A percentile compares a stretch with the other conserved stretches of the same genome.
phyloP scores from a whole-genome alignment of 2,113 vertebrate species.

The Electrona antarctica region DNA sequence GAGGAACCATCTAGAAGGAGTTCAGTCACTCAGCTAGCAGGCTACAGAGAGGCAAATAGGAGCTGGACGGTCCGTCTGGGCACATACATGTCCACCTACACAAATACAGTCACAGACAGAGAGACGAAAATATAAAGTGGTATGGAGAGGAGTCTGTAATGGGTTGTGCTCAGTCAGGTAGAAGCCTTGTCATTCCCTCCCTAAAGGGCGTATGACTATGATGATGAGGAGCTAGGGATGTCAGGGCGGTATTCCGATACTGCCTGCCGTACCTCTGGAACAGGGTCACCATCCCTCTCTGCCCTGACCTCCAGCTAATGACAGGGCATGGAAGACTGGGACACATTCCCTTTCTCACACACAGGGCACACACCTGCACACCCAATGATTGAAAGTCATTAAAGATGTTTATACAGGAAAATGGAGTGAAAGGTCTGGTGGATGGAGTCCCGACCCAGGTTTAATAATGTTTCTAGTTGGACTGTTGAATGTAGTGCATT shows the following conservation, averaged over 20 bases:
- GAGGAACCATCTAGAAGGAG: slow-evolving; percentile 52
- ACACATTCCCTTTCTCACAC: background rate
- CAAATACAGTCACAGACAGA: background rate
- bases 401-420: background rate
- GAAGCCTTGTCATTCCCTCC: slow-evolving; percentile 9
- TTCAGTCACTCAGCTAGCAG: slow-evolving; percentile 17
- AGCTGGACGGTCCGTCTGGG: slow-evolving; percentile 39
- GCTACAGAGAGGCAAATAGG: slow-evolving; percentile 20
- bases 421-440: background rate
- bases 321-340: background rate
- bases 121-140: background rate
- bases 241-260: background rate
- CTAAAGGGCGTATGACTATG: slow-evolving; percentile 15
- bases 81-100: slow-evolving; percentile 8
- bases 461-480: no score
- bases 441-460: no score
- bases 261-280: slow-evolving; percentile 19
- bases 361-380: background rate
- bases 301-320: slow-evolving; percentile 22
- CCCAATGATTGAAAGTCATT: background rate
- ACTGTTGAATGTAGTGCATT: no score
- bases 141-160: slow-evolving; percentile 17
- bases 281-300: slow-evolving; percentile 18
- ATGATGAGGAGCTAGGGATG: slow-evolving; percentile 8
- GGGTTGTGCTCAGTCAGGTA: slow-evolving; percentile 43